Evolutionary conservation across 2,113 vertebrate species (phyloP), one percentile per base, ranked within the genome.

Genomic region (Pundamilia nyererei): DNA sequence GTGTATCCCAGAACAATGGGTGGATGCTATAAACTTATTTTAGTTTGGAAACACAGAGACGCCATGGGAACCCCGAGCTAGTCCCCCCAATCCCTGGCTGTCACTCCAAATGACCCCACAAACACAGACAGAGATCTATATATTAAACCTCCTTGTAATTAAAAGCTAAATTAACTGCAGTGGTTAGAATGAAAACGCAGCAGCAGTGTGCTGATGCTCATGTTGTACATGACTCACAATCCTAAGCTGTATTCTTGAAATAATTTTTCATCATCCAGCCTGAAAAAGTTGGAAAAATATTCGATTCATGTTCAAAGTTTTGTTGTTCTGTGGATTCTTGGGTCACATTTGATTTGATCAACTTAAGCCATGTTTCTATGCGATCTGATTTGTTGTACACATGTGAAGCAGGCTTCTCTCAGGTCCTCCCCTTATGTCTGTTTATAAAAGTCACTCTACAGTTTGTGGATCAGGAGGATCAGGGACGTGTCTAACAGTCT

Each of bases 11-110:
- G 60, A 91, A 89, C 83, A 91, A 89, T 85, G 58, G 19, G 58
- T 29, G n/a, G 4, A 58, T 17, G 47, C 70, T 54, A 60, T 85
- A 81, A 86, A 90, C 53, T 45, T 86, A 87, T 89, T 93, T 88
- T 72, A 90, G 86, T 10, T 77, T 15, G 49, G 79, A 75, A 81
- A 83, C 62, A 81, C 4, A 82, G 14, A 85, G 87, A 85, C 24
- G 75, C 89, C 81, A 87, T 35, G 29, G 81, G 35, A 89, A 70
- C 65, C 77, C 49, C 1, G 45, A 82, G 54, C 31, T 47, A 53
- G 77, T 68, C 24, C 54, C 24, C 21, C 40, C 24, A 77, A 83
- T 89, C 86, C 58, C 9, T 40, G 3, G 26, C 80, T 86, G 88
- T 84, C 88, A 80, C 11, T 62, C 82, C 82, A 35, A 55, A 5